These are phyloP conservation scores for Meriones unguiculatus DNA, from an alignment of 2,113 vertebrate species.

Conservation along the genomic window DNA sequence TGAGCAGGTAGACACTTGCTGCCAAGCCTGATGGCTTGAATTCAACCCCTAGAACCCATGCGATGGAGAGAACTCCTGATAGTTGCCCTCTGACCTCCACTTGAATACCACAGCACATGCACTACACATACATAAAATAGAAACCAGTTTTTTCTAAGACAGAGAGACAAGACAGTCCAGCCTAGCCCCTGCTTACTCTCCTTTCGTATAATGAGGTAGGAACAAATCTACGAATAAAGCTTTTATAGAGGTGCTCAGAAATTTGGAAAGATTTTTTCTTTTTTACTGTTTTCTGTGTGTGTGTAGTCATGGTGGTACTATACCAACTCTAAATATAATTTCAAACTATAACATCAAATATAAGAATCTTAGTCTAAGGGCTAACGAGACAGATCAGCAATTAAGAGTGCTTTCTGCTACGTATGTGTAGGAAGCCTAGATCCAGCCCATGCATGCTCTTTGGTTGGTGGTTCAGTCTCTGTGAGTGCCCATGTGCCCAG, in stretches of 20 bases:
- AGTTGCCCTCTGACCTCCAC: not conserved
- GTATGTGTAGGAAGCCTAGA: too few species aligned
- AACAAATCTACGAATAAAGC: slow-evolving; percentile 36
- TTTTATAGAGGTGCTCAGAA: not conserved
- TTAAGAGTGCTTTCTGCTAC: not conserved
- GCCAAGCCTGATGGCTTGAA: not conserved
- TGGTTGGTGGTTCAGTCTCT: too few species aligned
- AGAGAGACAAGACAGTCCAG: not conserved
- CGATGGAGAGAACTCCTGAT: not conserved
- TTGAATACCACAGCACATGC: not conserved
- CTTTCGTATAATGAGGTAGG: not conserved
- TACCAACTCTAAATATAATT: not conserved
- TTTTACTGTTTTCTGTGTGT: not conserved
- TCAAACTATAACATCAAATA: slow-evolving; percentile 9
- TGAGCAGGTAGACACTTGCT: not conserved
- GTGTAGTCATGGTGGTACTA: not conserved
- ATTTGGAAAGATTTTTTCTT: not conserved
- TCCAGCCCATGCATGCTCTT: too few species aligned
- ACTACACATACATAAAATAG: not conserved
- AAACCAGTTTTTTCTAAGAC: not conserved
- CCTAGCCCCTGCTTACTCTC: not conserved
- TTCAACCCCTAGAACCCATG: not conserved
- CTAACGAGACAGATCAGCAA: not conserved
- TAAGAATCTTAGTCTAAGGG: not conserved
- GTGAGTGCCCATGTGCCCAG: too few species aligned